Base-by-base conservation (phyloP, 1,140 invertebrate species). In the Ips nitidus region DNA sequence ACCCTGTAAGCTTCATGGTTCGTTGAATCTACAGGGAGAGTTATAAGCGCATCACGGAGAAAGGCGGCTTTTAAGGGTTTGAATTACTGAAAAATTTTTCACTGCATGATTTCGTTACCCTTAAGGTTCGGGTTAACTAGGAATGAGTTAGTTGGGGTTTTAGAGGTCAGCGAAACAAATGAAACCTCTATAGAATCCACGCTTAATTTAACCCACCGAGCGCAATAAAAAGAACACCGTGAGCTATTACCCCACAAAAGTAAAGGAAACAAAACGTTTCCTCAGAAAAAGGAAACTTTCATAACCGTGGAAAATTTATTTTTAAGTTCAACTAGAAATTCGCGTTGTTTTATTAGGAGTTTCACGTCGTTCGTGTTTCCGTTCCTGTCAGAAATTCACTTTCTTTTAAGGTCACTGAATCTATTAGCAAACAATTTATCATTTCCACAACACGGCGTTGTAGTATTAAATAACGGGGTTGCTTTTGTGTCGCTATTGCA, bases 21-120 rank as follows among this genome's bases (percentile, higher is more conserved):
- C 59, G 67, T 56, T 63, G 67, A n/a, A 40, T 41, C 52, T 63
- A 63, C 67, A 69, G 60, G 67, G 67, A 69, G 56, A 69, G 59
- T 69, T 69, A 69, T 69, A 63, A 47, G 59, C 67, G 67, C 67
- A 56, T 53, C 58, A 41, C 66, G 56, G 41, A 43, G 39, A 58
- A 68, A 69, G 43, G 67, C 67, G 41, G 67, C 67, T 69, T 62
- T 69, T 68, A 66, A 66, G 64, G 64, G 45, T 65, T 65, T 43
- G 22, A 57, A 41, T 58, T 66, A n/a, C 53, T 45, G 42, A 57
- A 66, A 65, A 66, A 66, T 63, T 7, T 52, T 50, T 8, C 37
- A 42, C 40, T 41, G 45, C 36, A 63, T 63, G 61, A 63, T 52
- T 63, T 52, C 41, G 22, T 22, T 22, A 22, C 22, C 22, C 22